phyloP scores from a whole-genome alignment of 2,113 vertebrate species.

The Myotis yumanensis region DNA sequence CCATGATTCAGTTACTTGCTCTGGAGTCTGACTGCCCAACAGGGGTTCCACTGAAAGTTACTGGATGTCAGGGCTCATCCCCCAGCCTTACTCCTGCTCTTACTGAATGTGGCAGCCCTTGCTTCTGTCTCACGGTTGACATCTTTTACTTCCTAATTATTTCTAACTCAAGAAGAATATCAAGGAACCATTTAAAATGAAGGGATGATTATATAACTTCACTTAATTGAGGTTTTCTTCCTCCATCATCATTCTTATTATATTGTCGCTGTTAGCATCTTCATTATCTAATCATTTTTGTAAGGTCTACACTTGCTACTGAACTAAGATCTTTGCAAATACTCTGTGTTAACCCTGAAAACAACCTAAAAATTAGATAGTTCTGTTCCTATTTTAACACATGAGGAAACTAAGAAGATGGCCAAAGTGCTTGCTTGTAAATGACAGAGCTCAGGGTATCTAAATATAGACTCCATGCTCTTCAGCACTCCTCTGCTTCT shows the following conservation, averaged over 20 bases:
- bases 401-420: neutral
- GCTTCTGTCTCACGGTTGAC: neutral
- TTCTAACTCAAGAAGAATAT: slow-evolving; percentile 1
- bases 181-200: slow-evolving; percentile 12
- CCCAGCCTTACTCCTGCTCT: neutral
- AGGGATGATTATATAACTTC: neutral
- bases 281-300: slow-evolving; percentile 34
- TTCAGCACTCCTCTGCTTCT: neutral
- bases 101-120: neutral
- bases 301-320: neutral
- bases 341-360: neutral
- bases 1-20: neutral
- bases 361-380: neutral
- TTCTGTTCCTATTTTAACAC: slow-evolving; percentile 27
- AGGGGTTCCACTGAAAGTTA: neutral
- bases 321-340: neutral
- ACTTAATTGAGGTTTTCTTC: neutral
- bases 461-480: neutral
- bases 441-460: neutral
- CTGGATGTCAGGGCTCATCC: neutral
- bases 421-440: neutral
- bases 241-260: neutral
- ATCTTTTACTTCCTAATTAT: neutral
- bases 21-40: neutral
- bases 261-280: neutral